phyloP scores from a whole-genome alignment of 2,113 vertebrate species.

The Limanda limanda region DNA sequence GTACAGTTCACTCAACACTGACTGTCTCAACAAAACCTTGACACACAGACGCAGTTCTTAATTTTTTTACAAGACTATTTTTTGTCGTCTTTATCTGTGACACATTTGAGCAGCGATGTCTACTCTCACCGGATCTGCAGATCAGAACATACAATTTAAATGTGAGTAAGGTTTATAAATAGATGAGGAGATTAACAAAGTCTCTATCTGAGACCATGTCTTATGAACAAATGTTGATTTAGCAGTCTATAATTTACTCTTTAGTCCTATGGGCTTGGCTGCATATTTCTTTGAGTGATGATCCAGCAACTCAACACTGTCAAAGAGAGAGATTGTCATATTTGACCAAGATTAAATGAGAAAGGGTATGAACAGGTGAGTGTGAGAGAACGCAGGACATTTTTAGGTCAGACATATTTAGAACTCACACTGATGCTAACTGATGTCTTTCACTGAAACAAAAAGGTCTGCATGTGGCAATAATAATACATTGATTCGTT shows the following conservation, averaged over 20 bases:
- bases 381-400: conserved; percentile 32
- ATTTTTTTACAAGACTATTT: no score
- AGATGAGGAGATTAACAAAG: conserved; percentile 37
- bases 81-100: conserved; percentile 1
- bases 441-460: no score
- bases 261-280: background rate
- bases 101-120: background rate
- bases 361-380: conserved; percentile 29
- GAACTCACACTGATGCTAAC: no score
- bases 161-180: conserved; percentile 24
- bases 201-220: conserved; percentile 10
- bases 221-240: conserved; percentile 32
- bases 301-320: conserved; percentile 45
- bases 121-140: background rate
- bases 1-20: no score
- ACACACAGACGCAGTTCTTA: no score
- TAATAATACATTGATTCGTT: no score
- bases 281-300: conserved; percentile 21
- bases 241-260: conserved; percentile 41
- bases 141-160: conserved; percentile 11
- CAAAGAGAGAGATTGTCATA: conserved; percentile 39
- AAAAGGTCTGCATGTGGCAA: no score
- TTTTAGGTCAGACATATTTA: background rate
- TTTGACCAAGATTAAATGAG: conserved; percentile 58
- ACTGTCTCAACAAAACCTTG: no score